phyloP scores from a whole-genome alignment of 2,888 invertebrate genomes.

The Hydropsyche betteni region DNA sequence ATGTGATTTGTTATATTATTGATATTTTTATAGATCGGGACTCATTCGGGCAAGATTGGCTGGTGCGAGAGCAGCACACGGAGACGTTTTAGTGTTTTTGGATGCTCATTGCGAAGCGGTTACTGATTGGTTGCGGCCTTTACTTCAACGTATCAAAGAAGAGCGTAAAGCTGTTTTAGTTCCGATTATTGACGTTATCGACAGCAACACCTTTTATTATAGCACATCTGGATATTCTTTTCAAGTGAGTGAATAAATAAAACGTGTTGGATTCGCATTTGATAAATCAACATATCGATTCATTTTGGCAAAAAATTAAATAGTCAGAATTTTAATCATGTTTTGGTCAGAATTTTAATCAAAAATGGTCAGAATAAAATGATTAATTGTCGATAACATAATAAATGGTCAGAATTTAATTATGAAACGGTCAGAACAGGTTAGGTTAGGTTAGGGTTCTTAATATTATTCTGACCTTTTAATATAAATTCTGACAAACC shows the following conservation, averaged over 20 bases:
- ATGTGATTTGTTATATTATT: not conserved
- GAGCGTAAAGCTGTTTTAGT: conserved; percentile 83
- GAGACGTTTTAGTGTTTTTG: conserved; percentile 84
- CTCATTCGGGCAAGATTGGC: conserved; percentile 89
- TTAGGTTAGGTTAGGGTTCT: too few relatives aligned
- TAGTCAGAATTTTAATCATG: too few relatives aligned
- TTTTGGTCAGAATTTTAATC: too few relatives aligned
- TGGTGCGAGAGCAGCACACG: conserved; percentile 84
- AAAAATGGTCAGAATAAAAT: too few relatives aligned
- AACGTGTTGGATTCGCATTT: not conserved
- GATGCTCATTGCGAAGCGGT: conserved; percentile 93
- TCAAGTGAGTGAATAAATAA: conserved; percentile 57
- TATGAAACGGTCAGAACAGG: too few relatives aligned
- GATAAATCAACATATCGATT: not conserved
- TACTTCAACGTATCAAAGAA: conserved; percentile 85
- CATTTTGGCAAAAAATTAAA: too few relatives aligned
- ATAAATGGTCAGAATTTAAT: too few relatives aligned
- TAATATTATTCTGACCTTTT: too few relatives aligned
- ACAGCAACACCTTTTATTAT: conserved; percentile 79
- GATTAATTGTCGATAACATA: too few relatives aligned
- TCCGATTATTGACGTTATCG: conserved; percentile 95
- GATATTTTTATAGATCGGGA: conserved; percentile 70
- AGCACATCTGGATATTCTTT: conserved; percentile 67
- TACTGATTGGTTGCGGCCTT: conserved; percentile 86
- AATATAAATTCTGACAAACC: too few relatives aligned